These are phyloP conservation scores for Girardia tigrina DNA, from an alignment of 2,888 invertebrate genomes.

Conservation along the genomic window DNA sequence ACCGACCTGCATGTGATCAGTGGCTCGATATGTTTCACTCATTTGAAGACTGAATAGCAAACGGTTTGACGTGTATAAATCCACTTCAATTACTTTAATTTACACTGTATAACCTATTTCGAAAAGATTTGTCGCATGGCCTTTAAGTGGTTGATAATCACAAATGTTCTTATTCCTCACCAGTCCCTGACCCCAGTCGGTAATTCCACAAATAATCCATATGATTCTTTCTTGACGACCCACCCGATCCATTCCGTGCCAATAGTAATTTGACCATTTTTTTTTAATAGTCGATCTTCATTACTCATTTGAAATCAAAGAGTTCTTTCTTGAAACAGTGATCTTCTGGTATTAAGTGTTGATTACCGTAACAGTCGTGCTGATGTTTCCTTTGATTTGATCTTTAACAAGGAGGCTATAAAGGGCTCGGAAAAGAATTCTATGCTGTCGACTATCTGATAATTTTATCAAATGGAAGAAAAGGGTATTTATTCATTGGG, in stretches of 20 bases:
- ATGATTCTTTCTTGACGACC: not conserved
- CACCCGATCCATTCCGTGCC: conserved; percentile 30
- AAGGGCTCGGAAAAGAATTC: not conserved
- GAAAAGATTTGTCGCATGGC: not conserved
- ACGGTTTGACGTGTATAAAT: not conserved
- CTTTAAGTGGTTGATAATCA: not conserved
- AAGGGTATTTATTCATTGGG: not conserved
- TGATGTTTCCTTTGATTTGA: not conserved
- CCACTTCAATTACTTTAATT: not conserved
- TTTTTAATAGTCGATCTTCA: not conserved
- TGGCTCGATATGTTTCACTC: not conserved
- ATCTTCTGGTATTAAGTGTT: not conserved
- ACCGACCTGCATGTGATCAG: not conserved
- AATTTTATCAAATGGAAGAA: not conserved
- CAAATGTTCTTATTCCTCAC: conserved; percentile 42
- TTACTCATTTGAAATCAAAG: not conserved
- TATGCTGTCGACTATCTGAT: not conserved
- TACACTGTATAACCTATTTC: conserved; percentile 26
- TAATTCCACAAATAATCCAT: conserved; percentile 45
- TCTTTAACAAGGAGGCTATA: not conserved
- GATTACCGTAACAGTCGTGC: not conserved
- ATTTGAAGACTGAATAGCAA: not conserved
- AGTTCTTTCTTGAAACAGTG: not conserved
- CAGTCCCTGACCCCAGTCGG: conserved; percentile 41
- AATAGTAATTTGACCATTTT: not conserved